Evolutionary conservation across 2,797 vertebrate species (phyloP), one percentile per base, ranked within the genome.

Genomic region (Chanos chanos): DNA sequence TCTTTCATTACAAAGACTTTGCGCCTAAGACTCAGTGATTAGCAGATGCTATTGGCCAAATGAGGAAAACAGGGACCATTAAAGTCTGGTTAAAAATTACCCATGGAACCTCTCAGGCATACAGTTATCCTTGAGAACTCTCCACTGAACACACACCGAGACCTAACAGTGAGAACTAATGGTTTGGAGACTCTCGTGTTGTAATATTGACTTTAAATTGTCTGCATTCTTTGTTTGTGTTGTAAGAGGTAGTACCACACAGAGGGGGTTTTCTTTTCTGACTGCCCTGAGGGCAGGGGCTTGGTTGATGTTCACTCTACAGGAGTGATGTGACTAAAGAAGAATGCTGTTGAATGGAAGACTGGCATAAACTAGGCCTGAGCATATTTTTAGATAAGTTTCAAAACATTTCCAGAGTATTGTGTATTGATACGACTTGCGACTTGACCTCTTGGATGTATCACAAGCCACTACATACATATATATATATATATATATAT

Each of bases 71-170:
- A 37, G 31, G n/a, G 12, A 19, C 62, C 55, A n/a, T 4, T 62
- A 31, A 64, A 62, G 18, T 47, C 47, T 44, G 58, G 39, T 65
- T 69, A 54, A 58, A 60, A 59, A 60, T 55, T 39, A 50, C 37
- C 24, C 36, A 47, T 13, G 39, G 33, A 47, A 61, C 9, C 40
- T 28, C 45, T 16, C 2, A 10, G 45, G 16, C 10, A 24, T 43
- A 27, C 44, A 47, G 19, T 4, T 13, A 39, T 3, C 1, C 8
- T 5, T 13, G n/a, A n/a, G n/a, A n/a, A n/a, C n/a, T n/a, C n/a
- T n/a, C n/a, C n/a, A n/a, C n/a, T n/a, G n/a, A n/a, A n/a, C n/a
- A n/a, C n/a, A n/a, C n/a, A n/a, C n/a, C n/a, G n/a, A n/a, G n/a
- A n/a, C n/a, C n/a, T n/a, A n/a, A n/a, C n/a, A n/a, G n/a, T n/a